Conservation (phyloP, 2,113 vertebrate species). For the Pavo muticus region DNA sequence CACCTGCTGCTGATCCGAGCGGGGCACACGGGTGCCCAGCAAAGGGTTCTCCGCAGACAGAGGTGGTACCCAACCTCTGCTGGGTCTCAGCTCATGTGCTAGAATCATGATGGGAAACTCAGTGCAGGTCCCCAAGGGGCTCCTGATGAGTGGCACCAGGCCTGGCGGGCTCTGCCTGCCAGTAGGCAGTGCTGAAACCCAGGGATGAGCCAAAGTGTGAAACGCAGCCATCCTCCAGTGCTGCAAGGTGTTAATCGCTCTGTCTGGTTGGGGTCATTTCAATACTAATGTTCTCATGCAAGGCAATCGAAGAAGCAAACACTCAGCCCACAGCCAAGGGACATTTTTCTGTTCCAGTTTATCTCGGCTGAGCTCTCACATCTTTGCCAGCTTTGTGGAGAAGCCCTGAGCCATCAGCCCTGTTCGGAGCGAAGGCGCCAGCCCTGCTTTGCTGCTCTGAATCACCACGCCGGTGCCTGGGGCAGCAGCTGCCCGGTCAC, state of each 20-base stretch:
- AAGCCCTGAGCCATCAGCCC: neutral
- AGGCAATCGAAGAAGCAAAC: slow-evolving; percentile 52
- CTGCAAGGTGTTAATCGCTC: slow-evolving; percentile 21
- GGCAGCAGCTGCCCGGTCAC: slow-evolving; percentile 48
- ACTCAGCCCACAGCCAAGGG: neutral
- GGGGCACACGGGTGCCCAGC: rapidly evolving
- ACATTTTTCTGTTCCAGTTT: neutral
- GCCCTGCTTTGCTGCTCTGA: slow-evolving; percentile 8
- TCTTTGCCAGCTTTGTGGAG: neutral
- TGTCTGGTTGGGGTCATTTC: slow-evolving; percentile 38
- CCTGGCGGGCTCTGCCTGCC: neutral
- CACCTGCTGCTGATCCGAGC: neutral
- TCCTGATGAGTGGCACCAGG: neutral
- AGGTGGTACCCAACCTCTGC: neutral
- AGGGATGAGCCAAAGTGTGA: slow-evolving; percentile 33
- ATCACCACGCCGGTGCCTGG: neutral
- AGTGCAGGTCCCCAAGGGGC: neutral
- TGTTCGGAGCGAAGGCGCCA: neutral
- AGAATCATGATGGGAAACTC: neutral
- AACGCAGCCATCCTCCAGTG: neutral
- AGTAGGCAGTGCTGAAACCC: neutral
- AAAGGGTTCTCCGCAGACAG: neutral
- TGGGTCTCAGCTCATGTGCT: neutral
- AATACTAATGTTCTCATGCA: neutral
- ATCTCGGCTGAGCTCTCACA: neutral